Evolutionary conservation across 2,113 vertebrate species (phyloP), one percentile per base, ranked within the genome.

Genomic region (Columbina picui): DNA sequence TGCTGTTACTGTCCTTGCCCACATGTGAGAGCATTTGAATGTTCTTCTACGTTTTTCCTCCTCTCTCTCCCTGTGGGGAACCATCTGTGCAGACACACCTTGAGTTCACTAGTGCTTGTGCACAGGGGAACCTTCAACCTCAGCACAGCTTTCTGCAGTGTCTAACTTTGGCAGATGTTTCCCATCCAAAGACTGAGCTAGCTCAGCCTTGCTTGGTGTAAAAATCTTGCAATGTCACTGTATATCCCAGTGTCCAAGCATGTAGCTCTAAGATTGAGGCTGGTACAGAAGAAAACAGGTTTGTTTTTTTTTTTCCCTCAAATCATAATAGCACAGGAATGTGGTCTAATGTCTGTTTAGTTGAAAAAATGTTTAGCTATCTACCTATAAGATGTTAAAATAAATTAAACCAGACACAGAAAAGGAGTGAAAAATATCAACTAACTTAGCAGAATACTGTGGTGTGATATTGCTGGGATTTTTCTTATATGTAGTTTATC

Each of bases 401-500:
- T 13, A 68, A 77, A 69, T 64, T 26, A 52, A 88, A 36, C 26
- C 29, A 76, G 59, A n/a, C 10, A 10, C 74, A n/a, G 78, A 70
- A 93, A 45, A 20, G 10, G 20, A 69, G 12, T 30, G 60, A 82
- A 67, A 78, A 88, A 32, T 45, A 68, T 19, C 64, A 27, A 12
- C n/a, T 64, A 29, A 47, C 52, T 47, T 81, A 69, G 56, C 21
- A 26, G 22, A 79, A 70, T 36, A 25, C 19, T 74, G 26, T 59
- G 36, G 34, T 60, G 55, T 68, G 49, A 38, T 81, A 84, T 38
- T 78, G 10, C 52, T 84, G 39, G 39, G 74, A 83, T 93, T 89
- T 94, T 91, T 69, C 38, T 89, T 90, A 65, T 39, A 88, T 83
- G 29, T 73, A 80, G n/a, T 49, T 94, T 70, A 90, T 64, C 4